Evolutionary conservation across 2,113 vertebrate species (phyloP), one percentile per base, ranked within the genome.

Genomic region (Percopsis transmontana): DNA sequence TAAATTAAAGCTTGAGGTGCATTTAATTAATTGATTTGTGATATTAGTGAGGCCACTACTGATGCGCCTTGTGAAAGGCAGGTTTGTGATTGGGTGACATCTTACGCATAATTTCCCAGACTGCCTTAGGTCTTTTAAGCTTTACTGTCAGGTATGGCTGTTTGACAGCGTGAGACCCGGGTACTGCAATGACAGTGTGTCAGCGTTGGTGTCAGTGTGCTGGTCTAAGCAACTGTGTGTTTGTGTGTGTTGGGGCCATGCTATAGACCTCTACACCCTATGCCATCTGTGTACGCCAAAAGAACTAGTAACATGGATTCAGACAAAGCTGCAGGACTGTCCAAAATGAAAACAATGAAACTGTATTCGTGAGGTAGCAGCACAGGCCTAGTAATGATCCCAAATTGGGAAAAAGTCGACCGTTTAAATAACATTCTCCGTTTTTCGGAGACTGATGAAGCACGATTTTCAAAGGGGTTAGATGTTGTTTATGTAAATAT

Each of bases 301-400:
- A 71, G 77, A 76, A 82, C 70, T 78, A 80, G 47, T 50, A 81
- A 76, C 66, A 75, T 72, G 76, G 67, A 83, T 79, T 76, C 85
- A 86, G 84, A 82, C 78, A 84, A 84, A 77, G n/a, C n/a, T 81
- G 79, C 77, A 82, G 81, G 82, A 85, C 74, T n/a, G n/a, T n/a
- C n/a, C n/a, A n/a, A 78, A 56, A 65, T 83, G 81, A 74, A 74
- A 81, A 79, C 74, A 79, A 85, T 60, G n/a, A n/a, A n/a, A n/a
- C n/a, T n/a, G n/a, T n/a, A n/a, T n/a, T n/a, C n/a, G n/a, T n/a
- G n/a, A n/a, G n/a, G n/a, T n/a, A n/a, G n/a, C n/a, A n/a, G n/a
- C n/a, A n/a, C n/a, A n/a, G n/a, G n/a, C n/a, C n/a, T n/a, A n/a
- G n/a, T n/a, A 78, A n/a, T 81, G 60, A 48, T 64, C 71, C 21